Base-by-base conservation (phyloP, 2,113 vertebrate genomes). In the Ictalurus furcatus region DNA sequence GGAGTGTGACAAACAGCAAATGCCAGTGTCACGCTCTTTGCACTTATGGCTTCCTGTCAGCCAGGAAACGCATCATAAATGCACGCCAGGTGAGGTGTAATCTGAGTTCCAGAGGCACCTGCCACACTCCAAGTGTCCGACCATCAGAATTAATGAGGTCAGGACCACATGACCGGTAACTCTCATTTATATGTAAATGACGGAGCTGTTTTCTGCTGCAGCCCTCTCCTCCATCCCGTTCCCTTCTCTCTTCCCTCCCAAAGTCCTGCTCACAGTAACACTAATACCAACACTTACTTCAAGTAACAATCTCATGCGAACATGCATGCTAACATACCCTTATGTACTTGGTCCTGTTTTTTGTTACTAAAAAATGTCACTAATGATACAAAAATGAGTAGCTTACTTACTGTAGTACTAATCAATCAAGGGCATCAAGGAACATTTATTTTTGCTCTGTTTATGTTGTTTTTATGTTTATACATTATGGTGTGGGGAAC, bases 141-240 rank as follows among this genome's bases (percentile, higher is more conserved):
- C 90, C 85, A 82, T 84, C 82, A 84, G 89, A 90, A 91, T 88
- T 89, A 93, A 92, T 91, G 89, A 79, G 88, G 91, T 91, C 92
- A 91, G 84, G 86, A 84, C 80, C 88, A 87, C 69, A 80, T 91
- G 88, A 92, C 90, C 87, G 69, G 76, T 87, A 88, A 91, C 89
- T 92, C 88, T 92, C 89, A 93, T 91, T 90, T 91, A 93, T 91
- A 93, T 91, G 91, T 89, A 90, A 93, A 93, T 93, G 81, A 92
- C 48, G 34, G 25, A 58, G 58, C 83, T 78, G 80, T 80, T 74
- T 74, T n/a, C 65, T 71, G 58, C 78, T 67, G 34, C 84, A 73
- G 67, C 37, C 40, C 19, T 86, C 19, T 61, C 48, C 80, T 81
- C 40, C 61, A 40, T 11, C 65, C 71, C 59, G n/a, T 40, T 65